These are phyloP conservation scores for Panthera uncia DNA, from an alignment of 2,113 vertebrate genomes.

Conservation along the genomic window DNA sequence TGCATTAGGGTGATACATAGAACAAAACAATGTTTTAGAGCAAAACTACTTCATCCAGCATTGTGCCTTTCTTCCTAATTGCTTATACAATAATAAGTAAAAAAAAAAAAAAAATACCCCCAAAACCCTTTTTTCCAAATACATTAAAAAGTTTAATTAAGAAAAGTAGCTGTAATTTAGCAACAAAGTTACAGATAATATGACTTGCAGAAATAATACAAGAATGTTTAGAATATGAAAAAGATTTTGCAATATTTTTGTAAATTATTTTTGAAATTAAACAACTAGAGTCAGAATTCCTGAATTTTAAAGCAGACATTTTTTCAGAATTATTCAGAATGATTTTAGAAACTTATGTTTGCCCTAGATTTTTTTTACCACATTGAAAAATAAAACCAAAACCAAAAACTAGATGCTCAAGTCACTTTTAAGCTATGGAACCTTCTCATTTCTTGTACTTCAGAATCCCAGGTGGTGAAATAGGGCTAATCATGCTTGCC, in stretches of 20 bases:
- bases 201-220: not conserved
- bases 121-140: not conserved
- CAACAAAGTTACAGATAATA: not conserved
- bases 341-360: not conserved
- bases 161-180: not conserved
- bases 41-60: not conserved
- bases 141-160: not conserved
- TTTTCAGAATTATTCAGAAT: not conserved
- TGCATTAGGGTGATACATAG: not conserved
- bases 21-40: not conserved
- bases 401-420: not conserved
- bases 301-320: not conserved
- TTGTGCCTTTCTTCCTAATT: not conserved
- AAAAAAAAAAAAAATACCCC: not conserved
- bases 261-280: not conserved
- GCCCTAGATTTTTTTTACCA: not conserved
- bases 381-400: not conserved
- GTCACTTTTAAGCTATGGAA: not conserved
- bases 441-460: not conserved
- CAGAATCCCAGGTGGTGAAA: not conserved
- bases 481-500: not conserved
- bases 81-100: not conserved
- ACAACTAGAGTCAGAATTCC: not conserved
- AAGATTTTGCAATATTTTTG: not conserved
- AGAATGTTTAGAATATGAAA: not conserved